Conservation (phyloP, 2,797 vertebrate species). For the Momotus momota region DNA sequence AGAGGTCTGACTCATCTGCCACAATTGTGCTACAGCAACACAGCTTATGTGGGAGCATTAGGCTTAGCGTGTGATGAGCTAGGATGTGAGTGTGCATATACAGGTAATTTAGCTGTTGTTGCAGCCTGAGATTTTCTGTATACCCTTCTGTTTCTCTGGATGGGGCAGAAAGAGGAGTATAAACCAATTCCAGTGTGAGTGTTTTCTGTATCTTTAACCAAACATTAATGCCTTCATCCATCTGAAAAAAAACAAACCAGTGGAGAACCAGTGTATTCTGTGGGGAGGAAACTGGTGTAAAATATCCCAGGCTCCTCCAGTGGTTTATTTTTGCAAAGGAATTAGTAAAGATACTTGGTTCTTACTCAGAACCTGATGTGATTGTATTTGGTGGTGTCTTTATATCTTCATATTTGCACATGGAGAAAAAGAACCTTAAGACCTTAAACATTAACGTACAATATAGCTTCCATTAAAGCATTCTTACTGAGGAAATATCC, state of each 20-base stretch:
- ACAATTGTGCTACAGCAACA: neutral
- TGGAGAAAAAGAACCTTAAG: neutral
- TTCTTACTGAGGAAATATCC: neutral
- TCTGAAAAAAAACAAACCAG: neutral
- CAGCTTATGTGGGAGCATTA: neutral
- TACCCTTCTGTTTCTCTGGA: neutral
- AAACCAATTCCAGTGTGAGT: neutral
- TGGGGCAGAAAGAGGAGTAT: neutral
- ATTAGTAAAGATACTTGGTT: neutral
- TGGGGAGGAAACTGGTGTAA: neutral
- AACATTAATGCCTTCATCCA: neutral
- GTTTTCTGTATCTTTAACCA: neutral
- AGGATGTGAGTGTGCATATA: neutral
- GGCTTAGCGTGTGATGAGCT: neutral
- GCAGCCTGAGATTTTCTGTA: neutral
- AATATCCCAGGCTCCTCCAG: neutral
- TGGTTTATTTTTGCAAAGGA: neutral
- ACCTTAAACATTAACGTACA: neutral
- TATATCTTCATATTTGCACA: neutral
- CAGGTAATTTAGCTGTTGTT: neutral
- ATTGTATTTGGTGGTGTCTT: neutral
- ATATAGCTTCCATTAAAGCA: rapidly evolving
- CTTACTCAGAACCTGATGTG: neutral
- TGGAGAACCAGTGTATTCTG: neutral
- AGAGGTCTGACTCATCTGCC: neutral